Conservation (phyloP, 2,888 invertebrate species). For the Drosophila ezoana region DNA sequence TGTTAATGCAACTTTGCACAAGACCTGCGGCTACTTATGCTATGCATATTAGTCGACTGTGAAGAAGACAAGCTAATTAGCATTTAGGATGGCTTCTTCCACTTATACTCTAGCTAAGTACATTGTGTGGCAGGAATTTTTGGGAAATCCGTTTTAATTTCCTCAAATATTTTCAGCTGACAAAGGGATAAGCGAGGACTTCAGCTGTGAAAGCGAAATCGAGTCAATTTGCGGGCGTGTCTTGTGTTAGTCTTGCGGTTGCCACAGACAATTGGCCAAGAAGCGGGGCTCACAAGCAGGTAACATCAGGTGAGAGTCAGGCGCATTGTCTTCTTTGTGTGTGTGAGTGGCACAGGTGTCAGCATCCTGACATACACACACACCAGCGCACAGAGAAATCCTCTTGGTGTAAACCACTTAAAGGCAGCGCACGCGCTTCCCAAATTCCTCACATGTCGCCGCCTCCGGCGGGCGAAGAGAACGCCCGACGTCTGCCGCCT, state of each 20-base stretch:
- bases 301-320: slow-evolving; percentile 41
- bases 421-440: slow-evolving; percentile 67
- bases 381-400: slow-evolving; percentile 13
- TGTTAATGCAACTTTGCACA: slow-evolving; percentile 3
- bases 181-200: slow-evolving; percentile 19
- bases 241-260: slow-evolving; percentile 70
- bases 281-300: slow-evolving; percentile 12
- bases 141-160: slow-evolving; percentile 74
- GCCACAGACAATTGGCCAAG: slow-evolving; percentile 45
- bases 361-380: slow-evolving; percentile 51
- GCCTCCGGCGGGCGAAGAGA: slow-evolving; percentile 34
- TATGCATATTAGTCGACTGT: slow-evolving; percentile 25
- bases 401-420: slow-evolving; percentile 58
- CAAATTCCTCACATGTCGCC: slow-evolving; percentile 53
- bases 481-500: slow-evolving; percentile 25
- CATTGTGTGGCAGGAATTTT: slow-evolving; percentile 24
- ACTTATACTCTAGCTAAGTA: slow-evolving; percentile 7
- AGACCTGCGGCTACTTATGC: slow-evolving; percentile 6
- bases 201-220: slow-evolving; percentile 59
- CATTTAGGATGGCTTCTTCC: slow-evolving; percentile 35
- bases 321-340: slow-evolving; percentile 37
- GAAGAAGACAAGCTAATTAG: slow-evolving; percentile 51
- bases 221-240: slow-evolving; percentile 74
- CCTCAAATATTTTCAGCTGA: slow-evolving; percentile 49
- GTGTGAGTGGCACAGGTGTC: slow-evolving; percentile 66